Base-by-base conservation (phyloP, 2,888 invertebrate genomes). In the Dasysyrphus tricinctus region DNA sequence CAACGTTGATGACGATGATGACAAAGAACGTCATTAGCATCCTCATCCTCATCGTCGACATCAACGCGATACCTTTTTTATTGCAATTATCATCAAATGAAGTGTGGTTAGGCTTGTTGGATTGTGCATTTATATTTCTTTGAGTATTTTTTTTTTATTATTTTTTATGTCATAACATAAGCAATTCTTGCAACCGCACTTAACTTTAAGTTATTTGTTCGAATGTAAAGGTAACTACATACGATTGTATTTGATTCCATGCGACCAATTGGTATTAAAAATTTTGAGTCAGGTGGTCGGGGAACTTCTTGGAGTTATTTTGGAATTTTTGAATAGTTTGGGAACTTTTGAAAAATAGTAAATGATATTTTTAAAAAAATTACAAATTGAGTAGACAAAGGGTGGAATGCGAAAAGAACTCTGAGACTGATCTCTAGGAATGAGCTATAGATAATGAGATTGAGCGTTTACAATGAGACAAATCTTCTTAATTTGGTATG, bases 11-110 rank as follows among this genome's bases (percentile, higher is more conserved):
- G 39, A 54, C 14, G 49, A 29, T 14, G 63, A 24, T 67, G 59
- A 39, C 24, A 49, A 59, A 49, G 39, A 47, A 59, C 57, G 47
- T 80, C 83, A 54, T 83, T 73, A 63, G 57, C 83, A 19, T 82
- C 86, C 47, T 69, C 65, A 29, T 47, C 39, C 39, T 70, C 76
- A 69, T 42, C 76, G 69, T 80, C 76, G 61, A 69, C 69, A 57
- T 32, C 59, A 61, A 54, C 54, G 79, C 54, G 79, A 72, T 77
- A 70, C 61, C 57, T 70, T 63, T 67, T 80, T 56, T 61, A 79
- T 74, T 56, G 75, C 75, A 79, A 79, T 79, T 70, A 83, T 70
- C 75, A 59, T 70, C 70, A 80, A 65, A 80, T 83, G 74, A 83
- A 83, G 78, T 74, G 83, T 79, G 75, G 80, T 75, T 72, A 59